Percentiles rank a stretch among this genome's conserved stretches.
Conservation (phyloP, 2,888 invertebrate species). For the Nudaria mundana region DNA sequence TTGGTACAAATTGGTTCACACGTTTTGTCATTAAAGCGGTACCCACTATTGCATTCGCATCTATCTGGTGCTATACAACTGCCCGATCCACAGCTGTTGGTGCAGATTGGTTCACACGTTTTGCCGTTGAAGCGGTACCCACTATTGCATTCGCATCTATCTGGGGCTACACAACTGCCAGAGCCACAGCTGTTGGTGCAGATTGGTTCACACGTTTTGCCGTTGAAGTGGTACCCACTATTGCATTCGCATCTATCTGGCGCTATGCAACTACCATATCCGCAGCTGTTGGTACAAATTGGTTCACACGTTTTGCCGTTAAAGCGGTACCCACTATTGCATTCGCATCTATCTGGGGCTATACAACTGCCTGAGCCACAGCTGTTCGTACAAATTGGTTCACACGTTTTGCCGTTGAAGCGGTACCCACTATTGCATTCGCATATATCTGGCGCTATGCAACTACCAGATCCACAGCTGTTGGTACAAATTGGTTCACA, state of each 20-base stretch:
- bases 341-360: constrained; percentile 8
- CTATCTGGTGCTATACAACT: constrained; percentile 14
- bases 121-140: constrained; percentile 2
- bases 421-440: constrained; percentile 9
- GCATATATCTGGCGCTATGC: constrained; percentile 13
- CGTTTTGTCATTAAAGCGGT: not conserved
- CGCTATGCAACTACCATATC: constrained; percentile 10
- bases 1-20: not conserved
- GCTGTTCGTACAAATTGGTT: constrained; percentile 8
- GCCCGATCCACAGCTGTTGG: constrained; percentile 7
- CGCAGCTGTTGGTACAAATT: constrained; percentile 10
- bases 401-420: not conserved
- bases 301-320: constrained; percentile 8
- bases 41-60: constrained; percentile 12
- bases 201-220: constrained; percentile 6
- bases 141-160: constrained; percentile 10
- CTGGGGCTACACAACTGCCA: constrained; percentile 10
- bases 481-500: constrained; percentile 12
- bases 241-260: constrained; percentile 19
- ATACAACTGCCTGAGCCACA: not conserved
- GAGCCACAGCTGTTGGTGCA: constrained; percentile 10
- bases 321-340: not conserved
- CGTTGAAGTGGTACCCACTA: constrained; percentile 7
- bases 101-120: constrained; percentile 10
- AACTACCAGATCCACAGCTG: constrained; percentile 9